These are phyloP conservation scores for Neodontobutis hainanensis DNA, from an alignment of 2,113 vertebrate genomes.

Conservation along the genomic window DNA sequence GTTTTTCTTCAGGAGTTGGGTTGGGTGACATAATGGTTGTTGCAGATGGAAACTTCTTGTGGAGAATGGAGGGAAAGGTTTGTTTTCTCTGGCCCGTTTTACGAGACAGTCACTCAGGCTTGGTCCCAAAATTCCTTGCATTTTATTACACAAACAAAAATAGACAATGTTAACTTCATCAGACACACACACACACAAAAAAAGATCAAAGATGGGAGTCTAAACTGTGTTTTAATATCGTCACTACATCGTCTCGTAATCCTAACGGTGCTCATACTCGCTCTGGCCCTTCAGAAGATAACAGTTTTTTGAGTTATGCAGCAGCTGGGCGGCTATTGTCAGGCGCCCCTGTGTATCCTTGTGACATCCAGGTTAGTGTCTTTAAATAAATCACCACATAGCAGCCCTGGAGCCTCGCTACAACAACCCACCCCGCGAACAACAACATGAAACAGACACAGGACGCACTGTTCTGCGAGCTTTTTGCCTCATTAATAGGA, in stretches of 20 bases:
- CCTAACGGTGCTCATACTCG: constrained; percentile 30
- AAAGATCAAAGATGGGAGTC: constrained; percentile 27
- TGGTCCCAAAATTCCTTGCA: constrained; percentile 56
- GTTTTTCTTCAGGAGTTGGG: neutral
- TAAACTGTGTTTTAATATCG: constrained; percentile 22
- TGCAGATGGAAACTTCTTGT: constrained; percentile 69
- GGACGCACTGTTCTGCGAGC: constrained; percentile 65
- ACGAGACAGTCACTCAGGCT: constrained; percentile 39
- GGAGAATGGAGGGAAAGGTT: constrained; percentile 50
- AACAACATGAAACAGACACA: constrained; percentile 41
- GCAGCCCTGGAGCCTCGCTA: constrained; percentile 38
- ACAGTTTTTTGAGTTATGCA: constrained; percentile 64
- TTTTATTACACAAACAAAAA: constrained; percentile 65
- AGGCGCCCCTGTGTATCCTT: constrained; percentile 58
- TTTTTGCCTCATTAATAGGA: constrained; percentile 59
- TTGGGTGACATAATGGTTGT: constrained; percentile 48
- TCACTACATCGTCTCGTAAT: constrained; percentile 38
- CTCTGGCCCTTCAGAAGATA: constrained; percentile 45
- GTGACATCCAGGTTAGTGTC: constrained; percentile 70
- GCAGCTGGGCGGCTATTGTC: constrained; percentile 40
- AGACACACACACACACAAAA: constrained; percentile 55
- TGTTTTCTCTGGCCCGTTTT: constrained; percentile 48
- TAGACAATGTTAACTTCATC: constrained; percentile 40
- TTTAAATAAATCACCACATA: constrained; percentile 71
- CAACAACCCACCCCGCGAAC: constrained; percentile 26